phyloP scores from a whole-genome alignment of 1,140 invertebrate genomes.

The Drosophila insularis region DNA sequence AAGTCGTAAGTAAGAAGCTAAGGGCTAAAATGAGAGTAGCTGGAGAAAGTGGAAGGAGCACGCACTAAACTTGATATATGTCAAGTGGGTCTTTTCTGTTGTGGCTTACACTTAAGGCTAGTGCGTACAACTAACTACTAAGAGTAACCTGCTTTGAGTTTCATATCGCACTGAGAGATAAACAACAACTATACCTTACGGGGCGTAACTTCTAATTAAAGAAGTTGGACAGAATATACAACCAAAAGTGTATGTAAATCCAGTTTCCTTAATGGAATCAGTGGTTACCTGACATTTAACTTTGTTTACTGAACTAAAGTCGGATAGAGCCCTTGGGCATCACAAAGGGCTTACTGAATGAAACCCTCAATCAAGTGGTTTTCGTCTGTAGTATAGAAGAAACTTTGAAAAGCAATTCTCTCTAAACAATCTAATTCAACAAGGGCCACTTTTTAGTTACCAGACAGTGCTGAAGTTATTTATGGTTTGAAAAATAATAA shows the following conservation, averaged over 20 bases:
- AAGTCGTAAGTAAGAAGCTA: constrained; percentile 6
- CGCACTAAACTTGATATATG: constrained; percentile 17
- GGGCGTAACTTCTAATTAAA: background rate
- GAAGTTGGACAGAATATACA: background rate
- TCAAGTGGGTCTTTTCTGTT: constrained; percentile 12
- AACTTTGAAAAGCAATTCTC: too few relatives aligned
- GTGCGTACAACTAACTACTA: background rate
- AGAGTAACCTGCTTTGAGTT: background rate
- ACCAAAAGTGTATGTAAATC: background rate
- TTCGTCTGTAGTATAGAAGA: too few relatives aligned
- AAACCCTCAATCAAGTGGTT: too few relatives aligned
- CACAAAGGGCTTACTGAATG: background rate
- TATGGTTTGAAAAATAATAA: too few relatives aligned
- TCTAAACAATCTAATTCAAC: too few relatives aligned
- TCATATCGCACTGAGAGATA: background rate
- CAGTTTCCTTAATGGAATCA: background rate
- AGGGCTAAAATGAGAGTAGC: background rate
- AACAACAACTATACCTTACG: background rate
- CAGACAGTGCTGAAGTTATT: too few relatives aligned
- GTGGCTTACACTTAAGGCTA: constrained; percentile 14
- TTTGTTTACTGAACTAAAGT: background rate
- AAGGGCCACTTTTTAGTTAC: too few relatives aligned
- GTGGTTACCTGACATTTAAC: background rate
- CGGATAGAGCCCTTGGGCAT: background rate
- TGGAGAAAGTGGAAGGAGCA: constrained; percentile 1